Percentiles rank a stretch among this genome's conserved stretches.
These are phyloP conservation scores for Babyrousa celebensis DNA, from an alignment of 2,797 vertebrate genomes.

Conservation along the genomic window DNA sequence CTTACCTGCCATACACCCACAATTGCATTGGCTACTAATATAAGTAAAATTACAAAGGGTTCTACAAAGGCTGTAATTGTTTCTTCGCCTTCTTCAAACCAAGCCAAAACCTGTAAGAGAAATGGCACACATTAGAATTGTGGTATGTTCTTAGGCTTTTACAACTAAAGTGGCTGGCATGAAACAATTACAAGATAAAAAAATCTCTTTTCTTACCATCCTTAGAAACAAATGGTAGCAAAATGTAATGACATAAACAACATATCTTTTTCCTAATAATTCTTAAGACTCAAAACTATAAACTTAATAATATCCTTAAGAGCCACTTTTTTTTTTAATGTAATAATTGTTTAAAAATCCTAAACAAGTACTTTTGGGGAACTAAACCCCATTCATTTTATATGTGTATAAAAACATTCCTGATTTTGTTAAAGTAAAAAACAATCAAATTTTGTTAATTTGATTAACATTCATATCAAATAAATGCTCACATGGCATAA, in stretches of 20 bases:
- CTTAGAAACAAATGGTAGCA: constrained; percentile 46
- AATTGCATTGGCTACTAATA: constrained; percentile 99
- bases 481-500: neutral
- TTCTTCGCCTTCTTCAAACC: constrained; percentile 99
- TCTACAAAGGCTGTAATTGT: constrained; percentile 99
- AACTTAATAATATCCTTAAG: constrained; percentile 4
- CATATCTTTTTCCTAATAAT: neutral
- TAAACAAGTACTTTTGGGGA: constrained; percentile 19
- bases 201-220: constrained; percentile 42
- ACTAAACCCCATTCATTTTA: constrained; percentile 36
- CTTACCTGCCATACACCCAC: constrained; percentile 99
- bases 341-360: constrained; percentile 14
- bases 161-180: neutral
- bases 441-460: neutral
- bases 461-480: constrained; percentile 30
- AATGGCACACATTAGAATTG: constrained; percentile 70
- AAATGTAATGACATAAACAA: constrained; percentile 44
- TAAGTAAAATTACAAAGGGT: constrained; percentile 99
- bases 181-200: neutral
- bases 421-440: constrained; percentile 56
- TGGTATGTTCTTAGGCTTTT: constrained; percentile 23
- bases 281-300: constrained; percentile 26
- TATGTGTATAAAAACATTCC: constrained; percentile 16
- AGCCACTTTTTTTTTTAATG: neutral
- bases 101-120: constrained; percentile 97